These are phyloP conservation scores for Mythimna loreyi DNA, from an alignment of 2,888 invertebrate species.

Conservation along the genomic window DNA sequence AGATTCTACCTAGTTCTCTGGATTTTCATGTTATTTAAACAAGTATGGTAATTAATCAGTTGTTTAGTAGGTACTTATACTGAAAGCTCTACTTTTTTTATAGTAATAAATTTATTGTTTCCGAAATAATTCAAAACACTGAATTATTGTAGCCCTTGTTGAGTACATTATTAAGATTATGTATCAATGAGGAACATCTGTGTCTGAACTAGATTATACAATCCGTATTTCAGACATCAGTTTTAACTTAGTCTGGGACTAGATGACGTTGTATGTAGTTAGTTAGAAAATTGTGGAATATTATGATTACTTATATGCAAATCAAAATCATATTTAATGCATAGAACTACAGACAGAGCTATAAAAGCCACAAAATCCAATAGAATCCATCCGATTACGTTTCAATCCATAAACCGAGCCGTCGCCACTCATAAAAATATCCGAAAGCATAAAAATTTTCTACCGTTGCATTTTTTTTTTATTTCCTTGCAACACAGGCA, in stretches of 20 bases:
- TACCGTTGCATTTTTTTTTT: slow-evolving; percentile 68
- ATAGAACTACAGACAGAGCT: slow-evolving; percentile 43
- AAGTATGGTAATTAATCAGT: neutral
- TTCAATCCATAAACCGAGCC: slow-evolving; percentile 71
- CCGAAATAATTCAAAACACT: too few species aligned
- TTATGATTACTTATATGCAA: slow-evolving; percentile 5
- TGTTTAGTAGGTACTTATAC: too few species aligned
- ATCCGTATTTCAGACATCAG: too few species aligned
- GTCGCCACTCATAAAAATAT: slow-evolving; percentile 75
- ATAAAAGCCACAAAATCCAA: slow-evolving; percentile 69
- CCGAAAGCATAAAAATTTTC: slow-evolving; percentile 74
- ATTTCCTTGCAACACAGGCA: slow-evolving; percentile 71
- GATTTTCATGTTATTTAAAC: neutral
- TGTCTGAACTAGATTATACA: too few species aligned
- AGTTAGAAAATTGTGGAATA: too few species aligned
- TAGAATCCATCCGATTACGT: slow-evolving; percentile 66
- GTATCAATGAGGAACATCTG: too few species aligned
- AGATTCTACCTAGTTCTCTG: neutral
- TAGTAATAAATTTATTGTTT: too few species aligned
- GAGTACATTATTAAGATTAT: too few species aligned
- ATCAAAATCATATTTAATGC: slow-evolving; percentile 48
- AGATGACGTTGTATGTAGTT: too few species aligned
- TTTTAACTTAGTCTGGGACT: too few species aligned
- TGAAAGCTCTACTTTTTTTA: too few species aligned
- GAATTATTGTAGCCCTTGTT: too few species aligned